Evolutionary conservation across 1,140 invertebrate genomes (phyloP), one percentile per base, ranked within the genome.

Genomic region (Cephus cinctus): DNA sequence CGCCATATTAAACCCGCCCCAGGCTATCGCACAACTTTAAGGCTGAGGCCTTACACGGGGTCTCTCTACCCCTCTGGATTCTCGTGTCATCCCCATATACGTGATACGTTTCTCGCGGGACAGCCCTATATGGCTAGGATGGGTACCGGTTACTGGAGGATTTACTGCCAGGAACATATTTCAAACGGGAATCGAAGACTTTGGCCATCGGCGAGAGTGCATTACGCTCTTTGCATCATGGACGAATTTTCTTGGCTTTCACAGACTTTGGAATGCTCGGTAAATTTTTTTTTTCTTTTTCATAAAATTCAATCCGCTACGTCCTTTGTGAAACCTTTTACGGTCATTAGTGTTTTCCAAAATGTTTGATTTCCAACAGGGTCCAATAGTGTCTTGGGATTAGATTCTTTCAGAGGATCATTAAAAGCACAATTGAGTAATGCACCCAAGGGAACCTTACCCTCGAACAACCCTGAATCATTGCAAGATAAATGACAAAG

Each of bases 141-240:
- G 39, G 48, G n/a, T n/a, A n/a, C 25, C n/a, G 48, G 40, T 40
- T 39, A 36, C 53, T 56, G 59, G 56, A 56, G 58, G 57, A 60
- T 60, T 59, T 60, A 60, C 58, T 56, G 54, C 50, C 47, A 22
- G 36, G 41, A 53, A 59, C 57, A 60, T 59, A 60, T 60, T 60
- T 60, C 57, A 60, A 31, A 19, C 59, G 47, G 43, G 49, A 58
- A 58, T 52, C 22, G 27, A 43, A 39, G 32, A 47, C 27, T 52
- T 55, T 21, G 25, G 30, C 39, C 34, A 44, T 42, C 48, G 52
- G 15, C 16, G 38, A 41, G 20, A 21, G 25, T 25, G 19, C 35
- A 20, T 52, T 18, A 36, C 31, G 31, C 57, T 48, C 47, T 53
- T 57, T 19, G 4, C 14, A 19, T 19, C 18, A 5, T 22, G n/a